phyloP scores from a whole-genome alignment of 2,888 invertebrate species.

The Nemurella pictetii region DNA sequence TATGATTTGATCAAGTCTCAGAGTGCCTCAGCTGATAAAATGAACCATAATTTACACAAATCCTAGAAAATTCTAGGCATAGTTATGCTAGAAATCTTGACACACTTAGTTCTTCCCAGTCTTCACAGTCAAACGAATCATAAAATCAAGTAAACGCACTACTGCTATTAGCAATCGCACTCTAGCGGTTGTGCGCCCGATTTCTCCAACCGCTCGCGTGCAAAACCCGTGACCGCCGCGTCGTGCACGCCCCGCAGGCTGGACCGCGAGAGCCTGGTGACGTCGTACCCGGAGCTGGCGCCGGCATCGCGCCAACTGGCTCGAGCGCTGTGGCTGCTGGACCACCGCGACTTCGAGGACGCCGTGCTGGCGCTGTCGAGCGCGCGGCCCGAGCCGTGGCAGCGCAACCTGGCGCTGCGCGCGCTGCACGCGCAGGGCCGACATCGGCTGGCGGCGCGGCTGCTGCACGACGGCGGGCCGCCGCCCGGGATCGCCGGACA shows the following conservation, averaged over 20 bases:
- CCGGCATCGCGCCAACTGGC: constrained; percentile 59
- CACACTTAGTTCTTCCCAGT: too few species aligned
- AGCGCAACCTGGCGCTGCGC: background rate
- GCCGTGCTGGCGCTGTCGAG: constrained; percentile 61
- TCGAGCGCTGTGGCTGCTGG: constrained; percentile 87
- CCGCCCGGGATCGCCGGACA: background rate
- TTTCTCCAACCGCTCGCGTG: too few species aligned
- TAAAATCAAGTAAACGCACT: too few species aligned
- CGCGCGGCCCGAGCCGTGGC: background rate
- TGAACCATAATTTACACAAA: too few species aligned
- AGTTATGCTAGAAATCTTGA: too few species aligned
- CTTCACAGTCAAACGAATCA: too few species aligned
- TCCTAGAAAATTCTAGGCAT: too few species aligned
- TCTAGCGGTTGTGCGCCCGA: too few species aligned
- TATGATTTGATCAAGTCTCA: too few species aligned
- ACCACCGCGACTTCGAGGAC: constrained; percentile 80
- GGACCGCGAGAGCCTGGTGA: constrained; percentile 53
- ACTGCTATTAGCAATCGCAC: too few species aligned
- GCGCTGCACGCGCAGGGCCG: background rate
- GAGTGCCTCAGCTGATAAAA: too few species aligned
- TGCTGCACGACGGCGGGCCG: background rate
- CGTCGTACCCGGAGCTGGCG: background rate
- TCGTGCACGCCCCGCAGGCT: constrained; percentile 69
- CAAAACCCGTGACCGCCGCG: too few species aligned
- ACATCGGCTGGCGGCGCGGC: background rate